phyloP scores from a whole-genome alignment of 2,797 vertebrate species.

The Tolypeutes matacus region DNA sequence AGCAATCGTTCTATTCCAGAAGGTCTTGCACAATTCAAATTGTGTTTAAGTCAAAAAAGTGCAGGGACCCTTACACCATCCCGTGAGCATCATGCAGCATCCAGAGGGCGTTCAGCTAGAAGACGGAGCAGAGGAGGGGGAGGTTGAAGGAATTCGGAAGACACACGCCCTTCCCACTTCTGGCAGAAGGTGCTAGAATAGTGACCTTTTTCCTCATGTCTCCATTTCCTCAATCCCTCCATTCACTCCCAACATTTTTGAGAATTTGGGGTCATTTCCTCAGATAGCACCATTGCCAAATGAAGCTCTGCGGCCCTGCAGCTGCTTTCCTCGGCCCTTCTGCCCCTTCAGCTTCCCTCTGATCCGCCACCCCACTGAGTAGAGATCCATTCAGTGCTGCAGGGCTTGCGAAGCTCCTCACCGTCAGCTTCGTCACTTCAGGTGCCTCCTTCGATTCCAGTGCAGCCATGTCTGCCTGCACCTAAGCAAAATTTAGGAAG shows the following conservation, averaged over 20 bases:
- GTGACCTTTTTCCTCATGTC: not conserved
- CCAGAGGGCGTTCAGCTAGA: not conserved
- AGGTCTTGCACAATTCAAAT: not conserved
- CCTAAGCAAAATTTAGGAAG: not conserved
- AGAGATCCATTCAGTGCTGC: not conserved
- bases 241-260: not conserved
- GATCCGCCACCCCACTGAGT: not conserved
- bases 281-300: not conserved
- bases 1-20: constrained; percentile 38
- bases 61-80: constrained; percentile 13
- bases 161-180: not conserved
- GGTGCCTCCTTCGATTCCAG: not conserved
- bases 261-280: not conserved
- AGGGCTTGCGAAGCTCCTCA: not conserved
- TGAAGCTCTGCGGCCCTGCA: not conserved
- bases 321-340: not conserved
- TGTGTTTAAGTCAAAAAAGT: constrained; percentile 29
- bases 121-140: not conserved
- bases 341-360: not conserved
- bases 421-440: not conserved
- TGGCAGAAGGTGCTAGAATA: not conserved
- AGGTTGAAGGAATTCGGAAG: not conserved
- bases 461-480: not conserved
- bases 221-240: not conserved
- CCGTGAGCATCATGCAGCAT: not conserved